A percentile compares a stretch with the other conserved stretches of the same genome.
Evolutionary conservation across 2,888 invertebrate genomes (phyloP).

Genomic region (Endotricha flammealis): DNA sequence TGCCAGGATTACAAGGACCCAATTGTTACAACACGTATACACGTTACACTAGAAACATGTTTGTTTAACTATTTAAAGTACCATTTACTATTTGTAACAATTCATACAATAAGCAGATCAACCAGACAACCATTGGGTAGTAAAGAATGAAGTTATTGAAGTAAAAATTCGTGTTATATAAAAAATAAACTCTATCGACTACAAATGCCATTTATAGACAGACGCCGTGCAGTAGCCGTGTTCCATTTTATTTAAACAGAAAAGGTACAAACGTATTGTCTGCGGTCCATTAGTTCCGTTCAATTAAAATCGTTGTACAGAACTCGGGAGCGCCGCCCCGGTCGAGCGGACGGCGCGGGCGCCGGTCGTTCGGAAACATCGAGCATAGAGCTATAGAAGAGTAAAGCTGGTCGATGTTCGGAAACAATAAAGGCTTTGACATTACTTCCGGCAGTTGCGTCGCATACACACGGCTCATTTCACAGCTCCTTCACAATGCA

Average conservation of each 20-base stretch:
- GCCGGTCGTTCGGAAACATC: constrained; percentile 29
- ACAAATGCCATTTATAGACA: neutral
- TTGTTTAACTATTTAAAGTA: too few relatives aligned
- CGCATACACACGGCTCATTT: constrained; percentile 48
- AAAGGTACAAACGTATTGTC: constrained; percentile 24
- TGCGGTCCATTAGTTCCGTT: constrained; percentile 37
- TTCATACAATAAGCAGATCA: too few relatives aligned
- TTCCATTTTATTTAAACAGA: constrained; percentile 19
- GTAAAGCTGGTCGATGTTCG: too few relatives aligned
- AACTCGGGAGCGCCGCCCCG: constrained; percentile 36
- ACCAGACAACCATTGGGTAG: too few relatives aligned
- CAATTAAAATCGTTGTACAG: constrained; percentile 42
- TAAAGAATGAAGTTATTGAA: too few relatives aligned
- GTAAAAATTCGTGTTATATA: too few relatives aligned
- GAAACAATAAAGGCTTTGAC: constrained; percentile 58
- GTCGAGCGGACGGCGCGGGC: constrained; percentile 29
- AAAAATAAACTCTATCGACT: too few relatives aligned
- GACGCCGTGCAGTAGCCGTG: neutral
- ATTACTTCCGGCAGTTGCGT: constrained; percentile 61
- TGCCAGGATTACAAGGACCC: too few relatives aligned
- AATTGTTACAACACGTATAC: too few relatives aligned
- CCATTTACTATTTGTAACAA: too few relatives aligned
- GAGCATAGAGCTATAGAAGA: too few relatives aligned
- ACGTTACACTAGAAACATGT: too few relatives aligned
- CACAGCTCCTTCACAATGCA: constrained; percentile 38